These are phyloP conservation scores for Hemibagrus wyckioides DNA, from an alignment of 2,113 vertebrate species.

Conservation along the genomic window DNA sequence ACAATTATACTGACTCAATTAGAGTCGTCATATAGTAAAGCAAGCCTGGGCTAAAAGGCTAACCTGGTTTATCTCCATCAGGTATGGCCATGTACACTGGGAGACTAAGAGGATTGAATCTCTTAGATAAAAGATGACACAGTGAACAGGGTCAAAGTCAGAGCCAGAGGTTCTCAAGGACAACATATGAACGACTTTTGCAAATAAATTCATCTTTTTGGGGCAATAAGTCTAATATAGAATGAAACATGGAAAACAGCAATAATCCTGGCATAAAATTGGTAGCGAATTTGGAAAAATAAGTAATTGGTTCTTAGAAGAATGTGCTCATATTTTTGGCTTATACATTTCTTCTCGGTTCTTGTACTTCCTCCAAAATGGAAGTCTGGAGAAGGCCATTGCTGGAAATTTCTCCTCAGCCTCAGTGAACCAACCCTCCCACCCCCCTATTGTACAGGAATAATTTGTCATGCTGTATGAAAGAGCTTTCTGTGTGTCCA, in stretches of 20 bases:
- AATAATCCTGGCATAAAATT: not conserved
- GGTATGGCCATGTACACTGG: constrained; percentile 29
- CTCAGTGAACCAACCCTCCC: no score
- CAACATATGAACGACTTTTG: not conserved
- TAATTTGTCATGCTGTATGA: constrained; percentile 12
- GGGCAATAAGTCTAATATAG: not conserved
- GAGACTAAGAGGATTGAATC: constrained; percentile 52
- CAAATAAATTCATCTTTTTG: not conserved
- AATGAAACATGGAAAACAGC: not conserved
- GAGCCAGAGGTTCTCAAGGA: constrained; percentile 24
- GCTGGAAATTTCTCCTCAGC: constrained; percentile 12
- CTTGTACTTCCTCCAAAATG: not conserved
- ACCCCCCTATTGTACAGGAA: constrained; percentile 6
- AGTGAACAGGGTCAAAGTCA: constrained; percentile 7
- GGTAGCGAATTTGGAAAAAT: not conserved
- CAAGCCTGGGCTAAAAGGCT: constrained; percentile 38
- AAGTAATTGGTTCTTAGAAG: not conserved
- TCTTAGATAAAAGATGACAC: constrained; percentile 32
- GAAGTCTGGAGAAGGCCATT: constrained; percentile 1
- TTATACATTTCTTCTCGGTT: constrained; percentile 7
- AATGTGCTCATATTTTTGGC: not conserved
- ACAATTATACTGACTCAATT: constrained; percentile 53
- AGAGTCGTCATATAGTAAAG: constrained; percentile 30
- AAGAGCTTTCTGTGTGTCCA: not conserved
- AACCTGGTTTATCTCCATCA: constrained; percentile 50